A percentile compares a stretch with the other conserved stretches of the same genome.
phyloP scores from a whole-genome alignment of 1,140 invertebrate genomes.

The Drosophila aff. region DNA sequence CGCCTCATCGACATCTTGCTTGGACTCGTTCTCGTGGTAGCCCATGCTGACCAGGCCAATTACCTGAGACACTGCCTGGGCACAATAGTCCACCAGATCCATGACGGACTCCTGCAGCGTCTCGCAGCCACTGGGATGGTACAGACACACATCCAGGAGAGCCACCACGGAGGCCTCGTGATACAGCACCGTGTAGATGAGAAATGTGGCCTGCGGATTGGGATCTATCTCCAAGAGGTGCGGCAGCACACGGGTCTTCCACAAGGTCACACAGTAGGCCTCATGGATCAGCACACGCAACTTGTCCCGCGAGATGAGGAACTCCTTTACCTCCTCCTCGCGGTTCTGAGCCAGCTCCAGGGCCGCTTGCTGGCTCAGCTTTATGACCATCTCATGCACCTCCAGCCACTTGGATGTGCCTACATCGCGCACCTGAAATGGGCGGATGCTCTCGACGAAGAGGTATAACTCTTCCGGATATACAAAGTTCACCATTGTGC shows the following conservation, averaged over 20 bases:
- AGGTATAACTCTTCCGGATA: slow-evolving; percentile 77
- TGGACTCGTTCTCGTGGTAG: slow-evolving; percentile 74
- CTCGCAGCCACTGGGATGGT: slow-evolving; percentile 90
- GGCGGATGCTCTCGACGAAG: slow-evolving; percentile 79
- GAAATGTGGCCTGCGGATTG: slow-evolving; percentile 89
- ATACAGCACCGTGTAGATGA: slow-evolving; percentile 90
- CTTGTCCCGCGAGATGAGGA: slow-evolving; percentile 85
- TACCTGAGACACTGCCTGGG: slow-evolving; percentile 86
- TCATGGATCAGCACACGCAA: slow-evolving; percentile 90
- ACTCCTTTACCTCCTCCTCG: slow-evolving; percentile 91
- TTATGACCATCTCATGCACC: slow-evolving; percentile 90
- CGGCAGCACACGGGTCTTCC: slow-evolving; percentile 91
- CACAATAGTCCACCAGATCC: slow-evolving; percentile 91
- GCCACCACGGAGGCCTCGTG: slow-evolving; percentile 90
- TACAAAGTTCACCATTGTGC: slow-evolving; percentile 74
- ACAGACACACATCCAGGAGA: slow-evolving; percentile 90
- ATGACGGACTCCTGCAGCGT: slow-evolving; percentile 89
- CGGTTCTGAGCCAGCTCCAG: slow-evolving; percentile 89
- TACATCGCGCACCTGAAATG: slow-evolving; percentile 74
- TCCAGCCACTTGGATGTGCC: slow-evolving; percentile 88
- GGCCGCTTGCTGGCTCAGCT: slow-evolving; percentile 92
- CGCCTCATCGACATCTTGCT: slow-evolving; percentile 85
- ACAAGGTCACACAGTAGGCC: slow-evolving; percentile 91
- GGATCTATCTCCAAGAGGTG: slow-evolving; percentile 88
- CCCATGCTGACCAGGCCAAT: slow-evolving; percentile 85